phyloP scores from a whole-genome alignment of 2,888 invertebrate species.

The Eudemis profundana region DNA sequence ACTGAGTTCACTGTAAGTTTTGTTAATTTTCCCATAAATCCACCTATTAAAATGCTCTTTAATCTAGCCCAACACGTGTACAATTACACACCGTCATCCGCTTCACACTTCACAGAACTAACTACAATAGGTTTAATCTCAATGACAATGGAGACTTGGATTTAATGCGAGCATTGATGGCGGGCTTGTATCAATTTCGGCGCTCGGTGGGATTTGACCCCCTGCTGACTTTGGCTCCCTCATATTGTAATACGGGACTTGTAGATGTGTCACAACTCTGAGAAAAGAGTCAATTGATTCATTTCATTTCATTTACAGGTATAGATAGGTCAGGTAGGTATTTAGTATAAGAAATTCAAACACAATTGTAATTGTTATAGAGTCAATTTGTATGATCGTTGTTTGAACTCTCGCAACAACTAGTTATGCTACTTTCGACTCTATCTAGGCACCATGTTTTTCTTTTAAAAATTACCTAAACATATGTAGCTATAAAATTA shows the following conservation, averaged over 20 bases:
- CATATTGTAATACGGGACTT: slow-evolving; percentile 49
- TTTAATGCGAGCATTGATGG: slow-evolving; percentile 68
- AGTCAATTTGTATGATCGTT: too few relatives aligned
- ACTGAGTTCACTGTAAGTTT: too few relatives aligned
- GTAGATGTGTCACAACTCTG: slow-evolving; percentile 26
- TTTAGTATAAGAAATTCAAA: too few relatives aligned
- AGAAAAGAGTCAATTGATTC: background rate
- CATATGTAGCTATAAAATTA: too few relatives aligned
- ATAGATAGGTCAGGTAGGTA: too few relatives aligned
- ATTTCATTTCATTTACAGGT: too few relatives aligned
- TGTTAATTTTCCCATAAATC: too few relatives aligned
- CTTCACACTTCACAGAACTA: slow-evolving; percentile 37
- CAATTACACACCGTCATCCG: slow-evolving; percentile 9
- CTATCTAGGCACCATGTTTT: too few relatives aligned
- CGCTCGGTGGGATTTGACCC: slow-evolving; percentile 69
- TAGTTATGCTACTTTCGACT: too few relatives aligned
- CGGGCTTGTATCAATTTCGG: slow-evolving; percentile 79
- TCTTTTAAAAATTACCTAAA: too few relatives aligned
- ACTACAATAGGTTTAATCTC: slow-evolving; percentile 40
- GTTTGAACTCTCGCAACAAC: too few relatives aligned
- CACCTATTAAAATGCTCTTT: background rate
- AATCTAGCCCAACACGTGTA: slow-evolving; percentile 4
- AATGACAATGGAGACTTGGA: slow-evolving; percentile 52
- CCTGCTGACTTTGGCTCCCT: slow-evolving; percentile 59
- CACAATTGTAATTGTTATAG: too few relatives aligned